Conservation (phyloP, 2,888 invertebrate genomes). For the Electrophaes corylata region DNA sequence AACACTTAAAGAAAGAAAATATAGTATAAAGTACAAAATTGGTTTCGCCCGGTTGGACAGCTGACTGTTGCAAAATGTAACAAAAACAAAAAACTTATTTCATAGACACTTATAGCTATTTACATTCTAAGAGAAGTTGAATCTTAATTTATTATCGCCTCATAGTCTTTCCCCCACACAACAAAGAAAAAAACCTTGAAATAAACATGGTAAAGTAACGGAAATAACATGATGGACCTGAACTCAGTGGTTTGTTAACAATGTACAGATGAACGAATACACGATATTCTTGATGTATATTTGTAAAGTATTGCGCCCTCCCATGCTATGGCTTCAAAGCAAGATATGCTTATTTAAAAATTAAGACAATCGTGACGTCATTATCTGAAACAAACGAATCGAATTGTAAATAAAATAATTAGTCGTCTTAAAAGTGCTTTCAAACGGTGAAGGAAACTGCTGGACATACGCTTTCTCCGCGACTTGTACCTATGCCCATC, state of each 20-base stretch:
- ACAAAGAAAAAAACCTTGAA: slow-evolving; percentile 12
- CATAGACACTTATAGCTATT: slow-evolving; percentile 29
- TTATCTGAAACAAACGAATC: slow-evolving; percentile 18
- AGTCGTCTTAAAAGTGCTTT: too few species aligned
- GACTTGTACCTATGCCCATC: too few species aligned
- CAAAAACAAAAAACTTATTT: slow-evolving; percentile 54
- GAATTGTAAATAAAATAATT: not conserved
- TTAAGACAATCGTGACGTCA: not conserved
- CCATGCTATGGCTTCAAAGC: not conserved
- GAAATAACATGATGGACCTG: slow-evolving; percentile 34
- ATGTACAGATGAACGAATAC: slow-evolving; percentile 24
- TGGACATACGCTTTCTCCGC: too few species aligned
- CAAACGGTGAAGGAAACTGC: too few species aligned
- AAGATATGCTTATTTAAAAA: not conserved
- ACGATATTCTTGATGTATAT: not conserved
- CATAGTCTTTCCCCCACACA: slow-evolving; percentile 39
- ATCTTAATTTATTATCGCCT: slow-evolving; percentile 46
- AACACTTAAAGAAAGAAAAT: slow-evolving; percentile 37
- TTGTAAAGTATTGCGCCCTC: not conserved
- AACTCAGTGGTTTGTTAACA: not conserved
- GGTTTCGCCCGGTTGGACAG: slow-evolving; percentile 50
- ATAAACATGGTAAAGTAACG: slow-evolving; percentile 42
- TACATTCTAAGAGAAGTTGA: slow-evolving; percentile 36
- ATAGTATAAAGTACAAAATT: slow-evolving; percentile 37
- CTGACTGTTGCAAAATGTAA: slow-evolving; percentile 52